A percentile compares a stretch with the other conserved stretches of the same genome.
Conservation (phyloP, 2,797 vertebrate genomes). For the Takifugu ocellatus region DNA sequence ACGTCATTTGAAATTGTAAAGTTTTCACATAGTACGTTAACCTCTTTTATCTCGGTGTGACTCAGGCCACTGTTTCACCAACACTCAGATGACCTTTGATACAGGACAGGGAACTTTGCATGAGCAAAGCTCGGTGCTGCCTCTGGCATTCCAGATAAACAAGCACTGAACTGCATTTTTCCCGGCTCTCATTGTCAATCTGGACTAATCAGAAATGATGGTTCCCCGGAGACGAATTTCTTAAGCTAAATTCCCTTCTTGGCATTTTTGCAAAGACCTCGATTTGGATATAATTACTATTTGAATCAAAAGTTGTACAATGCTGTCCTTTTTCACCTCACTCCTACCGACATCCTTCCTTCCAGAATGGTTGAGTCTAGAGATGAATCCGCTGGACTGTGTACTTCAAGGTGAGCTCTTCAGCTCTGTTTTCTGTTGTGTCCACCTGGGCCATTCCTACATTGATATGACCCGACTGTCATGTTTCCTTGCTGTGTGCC, state of each 20-base stretch:
- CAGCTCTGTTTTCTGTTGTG: neutral
- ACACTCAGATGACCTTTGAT: slow-evolving; percentile 63
- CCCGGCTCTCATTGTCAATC: slow-evolving; percentile 1
- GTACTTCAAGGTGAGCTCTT: slow-evolving; percentile 75
- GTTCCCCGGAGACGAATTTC: slow-evolving; percentile 1
- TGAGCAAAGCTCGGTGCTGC: slow-evolving; percentile 32
- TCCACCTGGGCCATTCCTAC: slow-evolving; percentile 5
- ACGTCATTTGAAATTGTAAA: slow-evolving; percentile 10
- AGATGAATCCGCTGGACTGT: slow-evolving; percentile 66
- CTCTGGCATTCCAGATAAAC: slow-evolving; percentile 36
- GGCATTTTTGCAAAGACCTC: neutral
- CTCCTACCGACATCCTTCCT: slow-evolving; percentile 63
- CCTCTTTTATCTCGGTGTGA: slow-evolving; percentile 42
- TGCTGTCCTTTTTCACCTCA: slow-evolving; percentile 66
- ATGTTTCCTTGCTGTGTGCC: slow-evolving; percentile 15
- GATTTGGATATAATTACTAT: neutral
- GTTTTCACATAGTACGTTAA: slow-evolving; percentile 17
- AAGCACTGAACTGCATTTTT: slow-evolving; percentile 11
- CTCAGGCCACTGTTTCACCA: slow-evolving; percentile 18
- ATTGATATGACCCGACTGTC: neutral
- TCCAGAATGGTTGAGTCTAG: slow-evolving; percentile 66
- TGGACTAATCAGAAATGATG: slow-evolving; percentile 15
- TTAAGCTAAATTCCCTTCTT: neutral
- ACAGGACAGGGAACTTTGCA: slow-evolving; percentile 19
- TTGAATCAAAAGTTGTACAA: slow-evolving; percentile 22